These are phyloP conservation scores for Actias luna DNA, from an alignment of 2,888 invertebrate genomes.

Conservation along the genomic window DNA sequence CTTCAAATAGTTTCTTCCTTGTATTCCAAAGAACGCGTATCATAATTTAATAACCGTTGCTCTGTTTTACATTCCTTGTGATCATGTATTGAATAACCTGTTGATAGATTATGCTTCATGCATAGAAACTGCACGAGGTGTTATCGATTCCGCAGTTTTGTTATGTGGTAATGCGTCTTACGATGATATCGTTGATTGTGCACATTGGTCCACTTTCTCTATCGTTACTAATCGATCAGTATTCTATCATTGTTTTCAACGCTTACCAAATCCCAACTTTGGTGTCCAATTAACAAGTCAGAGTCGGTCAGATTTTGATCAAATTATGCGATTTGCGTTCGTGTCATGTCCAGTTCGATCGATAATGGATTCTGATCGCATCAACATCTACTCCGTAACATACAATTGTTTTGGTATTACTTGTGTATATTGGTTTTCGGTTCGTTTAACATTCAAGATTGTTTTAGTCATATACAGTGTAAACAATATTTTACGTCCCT, in stretches of 20 bases:
- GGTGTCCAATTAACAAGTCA: neutral
- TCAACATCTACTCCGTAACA: neutral
- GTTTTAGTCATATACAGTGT: neutral
- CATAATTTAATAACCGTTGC: no score
- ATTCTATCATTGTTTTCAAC: neutral
- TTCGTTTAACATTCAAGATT: neutral
- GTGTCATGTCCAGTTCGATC: neutral
- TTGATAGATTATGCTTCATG: neutral
- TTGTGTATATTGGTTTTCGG: neutral
- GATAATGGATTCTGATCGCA: neutral
- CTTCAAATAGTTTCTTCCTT: no score
- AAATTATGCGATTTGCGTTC: conserved; percentile 2
- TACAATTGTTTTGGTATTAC: neutral
- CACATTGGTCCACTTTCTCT: conserved; percentile 8
- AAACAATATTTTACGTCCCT: neutral
- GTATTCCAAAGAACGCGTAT: no score
- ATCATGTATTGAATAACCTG: neutral
- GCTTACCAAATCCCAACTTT: conserved; percentile 2
- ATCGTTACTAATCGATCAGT: conserved; percentile 1
- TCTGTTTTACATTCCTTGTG: neutral
- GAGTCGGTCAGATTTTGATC: neutral
- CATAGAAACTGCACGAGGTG: neutral
- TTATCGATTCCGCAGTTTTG: neutral
- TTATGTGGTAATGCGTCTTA: neutral
- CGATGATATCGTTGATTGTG: neutral